Evolutionary conservation across 1,140 invertebrate genomes (phyloP), one percentile per base, ranked within the genome.

Genomic region (Colletes gigas): DNA sequence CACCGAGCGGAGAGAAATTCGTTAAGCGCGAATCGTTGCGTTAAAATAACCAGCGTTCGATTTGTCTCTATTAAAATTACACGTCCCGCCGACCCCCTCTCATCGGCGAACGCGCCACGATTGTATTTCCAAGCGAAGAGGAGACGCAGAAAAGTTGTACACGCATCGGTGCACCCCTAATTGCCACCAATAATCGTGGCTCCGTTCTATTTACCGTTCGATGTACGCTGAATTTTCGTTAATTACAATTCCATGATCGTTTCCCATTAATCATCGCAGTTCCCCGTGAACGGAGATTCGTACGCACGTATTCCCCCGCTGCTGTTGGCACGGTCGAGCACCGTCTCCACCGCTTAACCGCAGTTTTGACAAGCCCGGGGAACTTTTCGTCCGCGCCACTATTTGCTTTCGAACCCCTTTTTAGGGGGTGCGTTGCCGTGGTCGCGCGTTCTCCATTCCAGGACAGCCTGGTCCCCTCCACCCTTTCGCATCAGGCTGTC

Each of bases 171-270:
- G 60, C 69, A 73, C 39, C 69, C 69, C 63, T 62, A 65, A 79
- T 79, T 73, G 71, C 60, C 68, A 62, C 47, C 77, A 63, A 78
- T 78, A 78, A 63, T 63, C 76, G 76, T n/a, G 44, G 67, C 30
- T 14, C 57, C 47, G 8, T 54, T 72, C 76, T 78, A 55, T 78
- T 78, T 78, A 72, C 68, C 39, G 39, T 65, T 63, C 68, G 68
- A 54, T 69, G 77, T 79, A 9, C 60, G 50, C 10, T 41, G 69
- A 73, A 73, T 79, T 79, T 79, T 79, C 77, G 69, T 79, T 79
- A 79, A 79, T 78, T 65, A 78, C 77, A 78, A 78, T 79, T 79
- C 71, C 77, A 72, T 69, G 69, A 73, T 79, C 77, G 69, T 63
- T 65, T 63, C 65, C 77, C 69, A 79, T 79, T 65, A 73, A 73